Base-by-base conservation (phyloP, 2,113 vertebrate genomes). In the Ellobius talpinus region DNA sequence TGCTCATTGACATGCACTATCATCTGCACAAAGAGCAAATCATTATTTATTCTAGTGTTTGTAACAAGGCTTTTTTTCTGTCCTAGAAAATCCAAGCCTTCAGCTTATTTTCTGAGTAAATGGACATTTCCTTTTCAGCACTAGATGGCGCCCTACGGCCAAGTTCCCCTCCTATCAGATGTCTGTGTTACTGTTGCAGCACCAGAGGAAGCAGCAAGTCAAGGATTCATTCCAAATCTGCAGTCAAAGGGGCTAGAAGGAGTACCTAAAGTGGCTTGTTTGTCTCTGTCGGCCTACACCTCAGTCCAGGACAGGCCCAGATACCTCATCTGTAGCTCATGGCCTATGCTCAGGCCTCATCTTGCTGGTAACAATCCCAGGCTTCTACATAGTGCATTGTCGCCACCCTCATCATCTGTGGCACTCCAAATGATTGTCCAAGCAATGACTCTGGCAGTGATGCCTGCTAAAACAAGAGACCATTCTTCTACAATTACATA, bases 131-230 rank as follows among this genome's bases (percentile, higher is more conserved):
- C 70, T 6, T 89, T 26, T 42, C 0, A 65, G 7, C 77, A 89
- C 55, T 89, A 89, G 93, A 74, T 89, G 93, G 87, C 77, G 47
- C 4, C 7, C 77, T 65, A 89, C 50, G 42, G 50, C 87, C 55
- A 65, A n/a, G 11, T 94, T 82, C 88, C 61, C 12, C 87, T 84
- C 33, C 12, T 23, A 24, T 33, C 5, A 14, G 42, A 24, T 65
- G 23, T 50, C 24, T 29, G 33, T 63, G 23, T 23, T 82, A 29
- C 23, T 50, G 26, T 94, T 74, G 89, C 42, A 31, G 39, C 76
- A 72, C 24, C 45, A 81, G 50, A 47, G 23, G 50, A 19, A 3
- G 10, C 55, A 23, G 33, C 36, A 50, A 63, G 12, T 65, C 66
- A 9, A 19, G 50, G 16, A 66, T 73, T 86, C 63, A 45, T 52